A percentile compares a stretch with the other conserved stretches of the same genome.
Evolutionary conservation across 2,113 vertebrate species (phyloP).

Genomic region (Onychostoma macrolepis): DNA sequence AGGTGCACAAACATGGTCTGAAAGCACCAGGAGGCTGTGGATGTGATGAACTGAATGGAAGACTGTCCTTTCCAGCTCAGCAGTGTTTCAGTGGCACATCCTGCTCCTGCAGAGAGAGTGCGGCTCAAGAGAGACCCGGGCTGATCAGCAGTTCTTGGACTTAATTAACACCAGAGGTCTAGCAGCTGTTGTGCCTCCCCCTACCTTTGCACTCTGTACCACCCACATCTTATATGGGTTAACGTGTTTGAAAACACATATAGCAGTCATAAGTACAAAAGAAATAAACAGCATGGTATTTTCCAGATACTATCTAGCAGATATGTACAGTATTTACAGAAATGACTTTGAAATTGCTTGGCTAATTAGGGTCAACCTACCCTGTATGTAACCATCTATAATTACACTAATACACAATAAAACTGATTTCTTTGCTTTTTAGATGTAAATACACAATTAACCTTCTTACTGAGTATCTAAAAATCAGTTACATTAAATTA

Average conservation of each 20-base stretch:
- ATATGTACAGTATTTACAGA: background rate
- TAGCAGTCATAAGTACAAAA: background rate
- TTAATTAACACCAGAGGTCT: conserved; percentile 52
- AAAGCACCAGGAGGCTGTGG: conserved; percentile 64
- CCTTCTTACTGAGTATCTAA: too few species aligned
- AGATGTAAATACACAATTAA: background rate
- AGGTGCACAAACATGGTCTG: background rate
- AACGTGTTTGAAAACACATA: background rate
- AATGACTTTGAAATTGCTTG: background rate
- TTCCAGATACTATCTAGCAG: background rate
- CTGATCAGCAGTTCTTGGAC: conserved; percentile 31
- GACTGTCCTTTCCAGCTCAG: conserved; percentile 69
- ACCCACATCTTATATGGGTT: background rate
- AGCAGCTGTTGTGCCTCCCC: conserved; percentile 44
- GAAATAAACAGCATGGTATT: background rate
- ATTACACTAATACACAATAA: background rate
- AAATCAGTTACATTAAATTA: background rate
- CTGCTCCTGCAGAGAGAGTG: conserved; percentile 53
- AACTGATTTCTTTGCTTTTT: background rate
- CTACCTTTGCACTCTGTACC: background rate
- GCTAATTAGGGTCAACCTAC: background rate
- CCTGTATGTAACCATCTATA: background rate
- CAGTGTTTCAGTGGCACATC: conserved; percentile 61
- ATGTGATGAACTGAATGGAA: conserved; percentile 73
- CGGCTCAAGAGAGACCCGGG: background rate